These are phyloP conservation scores for Eilema griseolum DNA, from an alignment of 2,888 invertebrate genomes.

Conservation along the genomic window DNA sequence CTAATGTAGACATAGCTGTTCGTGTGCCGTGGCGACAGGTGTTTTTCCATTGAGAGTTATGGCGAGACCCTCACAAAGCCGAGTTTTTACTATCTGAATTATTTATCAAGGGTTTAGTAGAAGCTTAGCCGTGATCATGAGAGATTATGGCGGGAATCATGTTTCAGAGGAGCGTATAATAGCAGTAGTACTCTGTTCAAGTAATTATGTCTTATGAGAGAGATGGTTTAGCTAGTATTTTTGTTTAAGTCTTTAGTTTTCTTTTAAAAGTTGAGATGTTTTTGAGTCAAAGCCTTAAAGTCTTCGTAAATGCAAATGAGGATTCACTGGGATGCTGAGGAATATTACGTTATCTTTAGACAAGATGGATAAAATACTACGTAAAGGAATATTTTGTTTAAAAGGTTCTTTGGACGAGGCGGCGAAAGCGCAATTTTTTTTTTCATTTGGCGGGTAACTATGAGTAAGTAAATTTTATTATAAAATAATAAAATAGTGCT, in stretches of 20 bases:
- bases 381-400: neutral
- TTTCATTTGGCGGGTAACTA: neutral
- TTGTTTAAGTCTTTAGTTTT: slow-evolving; percentile 3
- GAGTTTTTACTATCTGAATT: slow-evolving; percentile 61
- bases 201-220: slow-evolving; percentile 9
- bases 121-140: slow-evolving; percentile 42
- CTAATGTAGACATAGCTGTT: slow-evolving; percentile 43
- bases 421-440: neutral
- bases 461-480: neutral
- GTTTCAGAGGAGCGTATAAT: slow-evolving; percentile 33
- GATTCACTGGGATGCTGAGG: slow-evolving; percentile 7
- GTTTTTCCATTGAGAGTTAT: slow-evolving; percentile 53
- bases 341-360: neutral
- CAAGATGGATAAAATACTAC: neutral
- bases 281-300: slow-evolving; percentile 1
- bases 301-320: slow-evolving; percentile 10
- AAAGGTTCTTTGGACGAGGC: neutral
- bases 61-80: slow-evolving; percentile 45
- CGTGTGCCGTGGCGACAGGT: slow-evolving; percentile 54
- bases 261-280: neutral
- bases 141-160: slow-evolving; percentile 40
- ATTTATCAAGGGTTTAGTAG: slow-evolving; percentile 54
- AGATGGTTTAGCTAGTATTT: slow-evolving; percentile 2
- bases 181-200: slow-evolving; percentile 15
- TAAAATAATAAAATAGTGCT: neutral